phyloP scores from a whole-genome alignment of 2,888 invertebrate genomes.

The Synanthedon formicaeformis region DNA sequence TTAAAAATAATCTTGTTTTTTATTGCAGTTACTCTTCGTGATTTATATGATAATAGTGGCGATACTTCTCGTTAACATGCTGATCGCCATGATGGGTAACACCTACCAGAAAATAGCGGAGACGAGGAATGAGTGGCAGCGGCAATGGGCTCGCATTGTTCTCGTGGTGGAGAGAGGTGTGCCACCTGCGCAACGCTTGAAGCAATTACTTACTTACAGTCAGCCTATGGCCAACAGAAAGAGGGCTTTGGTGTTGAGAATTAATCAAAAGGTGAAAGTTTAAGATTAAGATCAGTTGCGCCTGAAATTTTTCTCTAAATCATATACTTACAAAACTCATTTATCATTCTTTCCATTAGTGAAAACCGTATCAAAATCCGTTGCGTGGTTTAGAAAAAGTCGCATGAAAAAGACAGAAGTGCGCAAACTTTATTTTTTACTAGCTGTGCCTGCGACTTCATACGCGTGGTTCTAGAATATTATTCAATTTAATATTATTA shows the following conservation, averaged over 20 bases:
- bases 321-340: no score
- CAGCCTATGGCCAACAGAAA: constrained; percentile 93
- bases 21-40: constrained; percentile 86
- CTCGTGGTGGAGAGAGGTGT: constrained; percentile 97
- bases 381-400: no score
- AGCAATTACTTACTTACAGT: constrained; percentile 90
- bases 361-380: no score
- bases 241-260: constrained; percentile 85
- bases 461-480: no score
- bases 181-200: constrained; percentile 85
- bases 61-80: constrained; percentile 94
- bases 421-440: no score
- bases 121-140: constrained; percentile 97
- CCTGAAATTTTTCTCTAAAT: background rate
- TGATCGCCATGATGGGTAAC: constrained; percentile 99
- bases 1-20: background rate
- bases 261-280: constrained; percentile 84
- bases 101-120: constrained; percentile 98
- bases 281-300: background rate
- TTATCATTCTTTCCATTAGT: no score
- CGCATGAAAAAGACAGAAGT: no score
- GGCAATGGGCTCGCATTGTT: constrained; percentile 98
- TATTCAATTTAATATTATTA: no score
- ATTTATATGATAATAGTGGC: constrained; percentile 98
- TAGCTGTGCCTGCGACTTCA: no score